Evolutionary conservation across 2,888 invertebrate genomes (phyloP).

Genomic region (Oithona nana): DNA sequence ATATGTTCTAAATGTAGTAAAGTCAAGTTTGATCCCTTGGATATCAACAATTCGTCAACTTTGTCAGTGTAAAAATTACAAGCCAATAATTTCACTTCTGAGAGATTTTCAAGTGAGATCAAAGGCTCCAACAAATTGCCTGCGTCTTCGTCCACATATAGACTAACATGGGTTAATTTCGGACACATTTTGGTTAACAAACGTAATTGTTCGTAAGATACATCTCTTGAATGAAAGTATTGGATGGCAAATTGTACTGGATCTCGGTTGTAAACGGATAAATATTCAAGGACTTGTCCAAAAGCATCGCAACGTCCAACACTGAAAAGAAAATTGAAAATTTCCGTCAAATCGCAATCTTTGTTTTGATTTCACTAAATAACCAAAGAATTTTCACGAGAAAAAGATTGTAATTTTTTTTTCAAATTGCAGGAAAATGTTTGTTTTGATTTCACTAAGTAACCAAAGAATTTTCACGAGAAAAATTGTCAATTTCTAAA

Average conservation of each 20-base stretch:
- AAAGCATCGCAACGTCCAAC: slow-evolving; percentile 1
- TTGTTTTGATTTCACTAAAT: too few relatives aligned
- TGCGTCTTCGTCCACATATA: slow-evolving; percentile 8
- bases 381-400: too few relatives aligned
- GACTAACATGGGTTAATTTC: not conserved
- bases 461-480: too few relatives aligned
- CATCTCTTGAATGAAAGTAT: not conserved
- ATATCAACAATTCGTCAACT: not conserved
- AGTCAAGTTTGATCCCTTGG: not conserved
- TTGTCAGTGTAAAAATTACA: slow-evolving; percentile 9
- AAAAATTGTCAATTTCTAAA: too few relatives aligned
- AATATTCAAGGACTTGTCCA: slow-evolving; percentile 6
- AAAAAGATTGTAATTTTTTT: too few relatives aligned
- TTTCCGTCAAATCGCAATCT: too few relatives aligned
- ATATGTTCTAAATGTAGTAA: slow-evolving; percentile 3
- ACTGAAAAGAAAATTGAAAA: too few relatives aligned
- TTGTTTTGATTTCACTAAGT: too few relatives aligned
- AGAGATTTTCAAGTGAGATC: not conserved
- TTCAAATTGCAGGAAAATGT: too few relatives aligned
- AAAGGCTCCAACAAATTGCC: not conserved
- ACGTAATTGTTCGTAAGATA: not conserved
- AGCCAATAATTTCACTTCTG: not conserved
- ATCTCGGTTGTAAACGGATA: not conserved
- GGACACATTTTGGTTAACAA: not conserved
- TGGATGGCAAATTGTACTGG: not conserved